phyloP scores from a whole-genome alignment of 2,888 invertebrate genomes.

The Stenoptilia bipunctidactyla region DNA sequence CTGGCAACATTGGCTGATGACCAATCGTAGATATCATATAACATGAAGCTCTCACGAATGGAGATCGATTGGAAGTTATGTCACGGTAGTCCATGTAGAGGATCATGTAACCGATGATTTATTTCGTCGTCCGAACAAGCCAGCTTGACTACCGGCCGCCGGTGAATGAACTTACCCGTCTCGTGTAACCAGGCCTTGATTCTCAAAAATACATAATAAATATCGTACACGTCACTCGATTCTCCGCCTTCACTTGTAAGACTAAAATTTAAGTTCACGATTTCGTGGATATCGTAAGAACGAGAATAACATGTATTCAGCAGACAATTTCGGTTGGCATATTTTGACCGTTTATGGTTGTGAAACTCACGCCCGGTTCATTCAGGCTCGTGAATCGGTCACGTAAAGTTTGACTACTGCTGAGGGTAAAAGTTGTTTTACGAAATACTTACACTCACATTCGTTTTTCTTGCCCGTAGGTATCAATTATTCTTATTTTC shows the following conservation, averaged over 20 bases:
- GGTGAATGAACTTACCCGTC: constrained; percentile 52
- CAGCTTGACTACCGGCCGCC: constrained; percentile 29
- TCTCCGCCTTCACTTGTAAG: no score
- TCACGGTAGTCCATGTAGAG: constrained; percentile 23
- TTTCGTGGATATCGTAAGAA: no score
- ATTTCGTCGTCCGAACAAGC: constrained; percentile 31
- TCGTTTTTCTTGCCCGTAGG: no score
- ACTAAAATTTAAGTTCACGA: no score
- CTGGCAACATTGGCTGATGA: no score
- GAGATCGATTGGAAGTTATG: constrained; percentile 39
- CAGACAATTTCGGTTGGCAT: constrained; percentile 35
- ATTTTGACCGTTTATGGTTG: constrained; percentile 35
- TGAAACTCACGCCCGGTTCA: constrained; percentile 36
- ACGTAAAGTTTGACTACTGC: no score
- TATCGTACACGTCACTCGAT: no score
- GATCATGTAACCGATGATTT: constrained; percentile 42
- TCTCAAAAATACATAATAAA: not conserved
- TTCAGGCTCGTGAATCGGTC: constrained; percentile 21
- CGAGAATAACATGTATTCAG: constrained; percentile 16
- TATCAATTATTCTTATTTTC: no score
- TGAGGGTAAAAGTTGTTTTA: no score
- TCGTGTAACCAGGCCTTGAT: constrained; percentile 33
- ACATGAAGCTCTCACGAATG: no score
- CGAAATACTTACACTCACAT: no score
- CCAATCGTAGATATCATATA: no score